phyloP scores from a whole-genome alignment of 2,113 vertebrate genomes.

The Azemiops feae region DNA sequence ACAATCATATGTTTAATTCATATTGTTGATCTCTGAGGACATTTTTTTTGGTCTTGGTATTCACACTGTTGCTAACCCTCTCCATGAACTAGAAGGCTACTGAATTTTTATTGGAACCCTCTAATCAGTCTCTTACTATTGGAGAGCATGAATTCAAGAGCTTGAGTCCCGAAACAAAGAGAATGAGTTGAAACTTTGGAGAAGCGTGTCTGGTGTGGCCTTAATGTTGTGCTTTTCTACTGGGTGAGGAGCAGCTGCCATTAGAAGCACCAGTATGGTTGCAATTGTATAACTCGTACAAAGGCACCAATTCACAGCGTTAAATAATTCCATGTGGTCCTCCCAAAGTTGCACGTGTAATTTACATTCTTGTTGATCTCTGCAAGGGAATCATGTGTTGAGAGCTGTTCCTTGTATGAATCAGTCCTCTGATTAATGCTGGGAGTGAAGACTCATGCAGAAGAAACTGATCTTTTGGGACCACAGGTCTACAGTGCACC shows the following conservation, averaged over 20 bases:
- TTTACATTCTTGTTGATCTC: background rate
- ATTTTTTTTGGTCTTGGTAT: background rate
- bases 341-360: background rate
- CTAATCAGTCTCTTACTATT: background rate
- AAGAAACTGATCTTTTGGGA: background rate
- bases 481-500: background rate
- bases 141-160: background rate
- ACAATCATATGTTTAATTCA: background rate
- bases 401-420: background rate
- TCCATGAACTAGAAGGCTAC: background rate
- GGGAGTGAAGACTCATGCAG: background rate
- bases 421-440: background rate
- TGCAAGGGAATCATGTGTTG: background rate
- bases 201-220: background rate
- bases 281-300: too few species aligned
- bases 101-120: background rate
- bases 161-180: background rate
- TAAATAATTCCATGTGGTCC: too few species aligned
- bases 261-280: background rate
- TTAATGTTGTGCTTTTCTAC: background rate
- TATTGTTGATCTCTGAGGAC: background rate
- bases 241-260: background rate
- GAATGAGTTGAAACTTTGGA: background rate
- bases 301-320: background rate
- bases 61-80: background rate